Base-by-base conservation (phyloP, 2,113 vertebrate genomes). In the Cathartes aura region DNA sequence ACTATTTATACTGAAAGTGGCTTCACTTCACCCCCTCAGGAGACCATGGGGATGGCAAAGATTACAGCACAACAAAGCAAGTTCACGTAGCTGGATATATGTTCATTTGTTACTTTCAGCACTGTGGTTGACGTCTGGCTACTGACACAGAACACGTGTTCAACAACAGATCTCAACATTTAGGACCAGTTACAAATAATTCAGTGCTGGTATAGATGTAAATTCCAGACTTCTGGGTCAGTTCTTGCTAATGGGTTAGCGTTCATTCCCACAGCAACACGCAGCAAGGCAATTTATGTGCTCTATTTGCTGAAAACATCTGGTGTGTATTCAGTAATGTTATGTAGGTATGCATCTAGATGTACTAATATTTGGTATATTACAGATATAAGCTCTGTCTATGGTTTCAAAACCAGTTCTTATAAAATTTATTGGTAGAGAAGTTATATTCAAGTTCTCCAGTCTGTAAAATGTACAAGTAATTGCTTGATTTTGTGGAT, bases 21-120 rank as follows among this genome's bases (percentile, higher is more conserved):
- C 56, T 62, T 85, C 22, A 30, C 27, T 23, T 27, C 36, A 26
- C 12, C 7, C 12, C 42, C 50, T 29, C 18, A 24, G 66, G 53
- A 76, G 48, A 17, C 29, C 5, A 1, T 0, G 20, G 68, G 79
- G 62, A 32, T 30, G 74, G 73, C 43, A 48, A 30, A 60, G 56
- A 4, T 40, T 11, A 20, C 40, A 80, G 58, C 60, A 43, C 27
- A 43, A 11, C 42, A 58, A 6, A 27, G 15, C 24, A 15, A n/a
- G 23, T 23, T 48, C 32, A 6, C 9, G 0, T 3, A 19, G n/a
- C 29, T 80, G 81, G 53, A 6, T 38, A 1, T 5, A 2, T 2
- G 29, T 58, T 20, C 6, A 0, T 7, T 34, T 34, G 27, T 42
- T 23, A n/a, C 26, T 60, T 67, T 42, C 20, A 30, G 53, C 23